phyloP scores from a whole-genome alignment of 1,140 invertebrate species.

The Drusus annulatus region DNA sequence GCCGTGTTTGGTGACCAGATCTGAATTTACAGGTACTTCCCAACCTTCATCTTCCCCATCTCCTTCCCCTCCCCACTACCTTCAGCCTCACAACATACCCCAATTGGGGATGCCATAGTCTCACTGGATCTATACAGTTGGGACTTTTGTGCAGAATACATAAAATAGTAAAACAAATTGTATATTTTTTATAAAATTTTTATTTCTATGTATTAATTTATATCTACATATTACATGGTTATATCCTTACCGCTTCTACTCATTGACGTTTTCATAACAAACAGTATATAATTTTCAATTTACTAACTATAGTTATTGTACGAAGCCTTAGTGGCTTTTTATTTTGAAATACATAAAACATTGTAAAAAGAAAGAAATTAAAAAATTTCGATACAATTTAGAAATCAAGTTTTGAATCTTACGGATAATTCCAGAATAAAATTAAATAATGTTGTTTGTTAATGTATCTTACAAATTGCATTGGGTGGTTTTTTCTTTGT shows the following conservation, averaged over 20 bases:
- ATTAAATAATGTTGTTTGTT: too few relatives aligned
- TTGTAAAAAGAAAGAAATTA: neutral
- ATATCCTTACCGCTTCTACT: slow-evolving; percentile 37
- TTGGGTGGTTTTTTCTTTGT: too few relatives aligned
- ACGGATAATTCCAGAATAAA: neutral
- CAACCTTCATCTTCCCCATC: too few relatives aligned
- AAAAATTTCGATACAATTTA: neutral
- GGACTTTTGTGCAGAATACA: too few relatives aligned
- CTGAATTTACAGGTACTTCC: too few relatives aligned
- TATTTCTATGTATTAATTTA: slow-evolving; percentile 42
- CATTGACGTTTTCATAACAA: slow-evolving; percentile 46
- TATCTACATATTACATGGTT: slow-evolving; percentile 41
- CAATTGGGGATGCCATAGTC: too few relatives aligned
- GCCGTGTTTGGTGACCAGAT: too few relatives aligned
- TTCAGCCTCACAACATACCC: too few relatives aligned
- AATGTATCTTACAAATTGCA: too few relatives aligned
- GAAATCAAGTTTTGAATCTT: neutral
- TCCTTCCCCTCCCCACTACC: too few relatives aligned
- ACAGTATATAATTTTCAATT: slow-evolving; percentile 33
- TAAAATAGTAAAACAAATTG: neutral
- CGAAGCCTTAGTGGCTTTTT: slow-evolving; percentile 33
- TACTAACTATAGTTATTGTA: slow-evolving; percentile 46
- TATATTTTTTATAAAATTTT: slow-evolving; percentile 45
- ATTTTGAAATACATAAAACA: neutral
- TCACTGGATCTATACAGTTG: too few relatives aligned